phyloP scores from a whole-genome alignment of 2,888 invertebrate genomes.

The Lomographa bimaculata region DNA sequence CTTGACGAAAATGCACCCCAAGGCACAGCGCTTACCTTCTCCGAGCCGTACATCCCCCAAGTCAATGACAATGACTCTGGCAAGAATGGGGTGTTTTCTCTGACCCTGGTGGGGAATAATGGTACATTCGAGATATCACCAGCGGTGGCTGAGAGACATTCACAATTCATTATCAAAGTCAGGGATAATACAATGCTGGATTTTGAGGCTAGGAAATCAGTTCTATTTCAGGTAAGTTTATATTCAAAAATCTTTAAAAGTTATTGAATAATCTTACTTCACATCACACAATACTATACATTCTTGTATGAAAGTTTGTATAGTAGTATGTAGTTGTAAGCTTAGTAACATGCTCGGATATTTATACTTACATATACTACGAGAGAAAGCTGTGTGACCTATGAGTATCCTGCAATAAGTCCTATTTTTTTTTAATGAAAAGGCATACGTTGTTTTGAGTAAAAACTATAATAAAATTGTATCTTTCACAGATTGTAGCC shows the following conservation, averaged over 20 bases:
- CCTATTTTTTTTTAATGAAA: too few relatives aligned
- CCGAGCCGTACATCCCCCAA: slow-evolving; percentile 87
- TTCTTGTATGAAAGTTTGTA: too few relatives aligned
- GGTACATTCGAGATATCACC: slow-evolving; percentile 95
- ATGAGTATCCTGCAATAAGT: too few relatives aligned
- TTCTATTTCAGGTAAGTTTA: slow-evolving; percentile 87
- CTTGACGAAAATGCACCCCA: slow-evolving; percentile 92
- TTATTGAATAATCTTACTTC: too few relatives aligned
- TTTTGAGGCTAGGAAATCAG: slow-evolving; percentile 90
- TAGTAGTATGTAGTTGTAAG: too few relatives aligned
- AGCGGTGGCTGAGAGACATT: slow-evolving; percentile 90
- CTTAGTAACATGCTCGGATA: too few relatives aligned
- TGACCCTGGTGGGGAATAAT: slow-evolving; percentile 90
- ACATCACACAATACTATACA: too few relatives aligned
- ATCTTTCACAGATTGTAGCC: slow-evolving; percentile 89
- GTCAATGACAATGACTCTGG: slow-evolving; percentile 91
- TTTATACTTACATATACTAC: too few relatives aligned
- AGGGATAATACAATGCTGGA: slow-evolving; percentile 92
- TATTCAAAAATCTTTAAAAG: too few relatives aligned
- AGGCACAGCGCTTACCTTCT: slow-evolving; percentile 89
- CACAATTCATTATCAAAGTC: slow-evolving; percentile 92
- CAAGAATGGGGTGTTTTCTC: slow-evolving; percentile 92
- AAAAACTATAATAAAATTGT: too few relatives aligned
- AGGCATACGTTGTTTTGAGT: too few relatives aligned
- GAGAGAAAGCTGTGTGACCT: too few relatives aligned